Conservation (phyloP, 1,140 invertebrate species). For the Heliconius hewitsoni region DNA sequence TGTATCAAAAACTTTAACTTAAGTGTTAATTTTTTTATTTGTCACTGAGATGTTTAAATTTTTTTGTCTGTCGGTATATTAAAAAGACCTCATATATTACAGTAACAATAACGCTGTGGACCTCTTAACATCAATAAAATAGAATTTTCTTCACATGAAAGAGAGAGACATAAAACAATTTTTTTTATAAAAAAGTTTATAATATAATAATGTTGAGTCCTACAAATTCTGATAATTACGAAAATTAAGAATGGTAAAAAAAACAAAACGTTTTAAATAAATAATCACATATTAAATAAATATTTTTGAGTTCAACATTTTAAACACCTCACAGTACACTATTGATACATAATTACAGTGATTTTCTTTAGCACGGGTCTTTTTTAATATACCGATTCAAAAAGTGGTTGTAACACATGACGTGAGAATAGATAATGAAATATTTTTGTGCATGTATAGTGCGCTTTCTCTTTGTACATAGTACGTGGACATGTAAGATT, state of each 20-base stretch:
- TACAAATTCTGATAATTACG: too few relatives aligned
- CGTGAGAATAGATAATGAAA: constrained; percentile 35
- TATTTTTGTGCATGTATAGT: constrained; percentile 73
- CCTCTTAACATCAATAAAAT: too few relatives aligned
- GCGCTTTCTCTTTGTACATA: constrained; percentile 74
- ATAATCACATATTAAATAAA: too few relatives aligned
- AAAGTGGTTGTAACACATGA: constrained; percentile 14
- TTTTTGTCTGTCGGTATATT: background rate
- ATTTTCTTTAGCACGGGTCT: background rate
- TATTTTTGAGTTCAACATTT: background rate
- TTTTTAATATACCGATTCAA: background rate
- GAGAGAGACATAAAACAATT: too few relatives aligned
- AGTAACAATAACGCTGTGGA: background rate
- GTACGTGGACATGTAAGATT: constrained; percentile 76
- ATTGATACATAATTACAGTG: background rate
- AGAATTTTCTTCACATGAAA: too few relatives aligned
- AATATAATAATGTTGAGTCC: too few relatives aligned
- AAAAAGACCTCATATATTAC: background rate
- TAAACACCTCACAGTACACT: background rate
- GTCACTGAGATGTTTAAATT: constrained; percentile 7
- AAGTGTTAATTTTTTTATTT: constrained; percentile 8
- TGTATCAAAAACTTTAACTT: constrained; percentile 1
- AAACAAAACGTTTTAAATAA: background rate
- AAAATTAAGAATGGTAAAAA: too few relatives aligned
- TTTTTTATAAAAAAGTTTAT: too few relatives aligned